Base-by-base conservation (phyloP, 2,113 vertebrate genomes). In the Pluvianellus socialis region DNA sequence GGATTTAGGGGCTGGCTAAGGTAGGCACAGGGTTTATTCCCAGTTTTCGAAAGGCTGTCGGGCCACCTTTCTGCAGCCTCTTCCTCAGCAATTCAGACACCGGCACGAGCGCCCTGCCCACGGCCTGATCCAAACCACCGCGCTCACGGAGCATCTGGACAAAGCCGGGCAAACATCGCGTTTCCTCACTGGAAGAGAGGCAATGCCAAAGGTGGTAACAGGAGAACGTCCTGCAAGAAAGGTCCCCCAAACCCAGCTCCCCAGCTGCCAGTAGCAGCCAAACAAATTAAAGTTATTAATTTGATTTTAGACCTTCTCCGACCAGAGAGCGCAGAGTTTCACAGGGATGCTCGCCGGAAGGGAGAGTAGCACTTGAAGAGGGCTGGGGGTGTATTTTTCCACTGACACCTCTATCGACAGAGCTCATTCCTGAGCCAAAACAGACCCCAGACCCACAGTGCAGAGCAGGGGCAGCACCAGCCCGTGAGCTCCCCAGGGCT, bases 91-190 rank as follows among this genome's bases (percentile, higher is more conserved):
- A 14, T 14, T 67, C 33, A 26, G 40, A 27, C 8, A 4, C n/a
- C 0, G 16, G n/a, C 33, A 47, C 2, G 0, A 68, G 45, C 3
- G 2, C 62, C 55, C 62, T 28, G 47, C 40, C 40, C 4, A 0
- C 2, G 44, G 13, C 13, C 70, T 13, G 45, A 65, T 35, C 55
- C 66, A 61, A 70, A 74, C 24, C 33, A 0, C 0, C 1, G 1
- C 21, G 1, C 18, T 11, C 53, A 10, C 6, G 0, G 21, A 85
- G 55, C 21, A 26, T 6, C 50, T 0, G 0, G 18, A n/a, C 13
- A 19, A 24, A 26, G 33, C 20, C 40, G 2, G 22, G 17, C n/a
- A 16, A 45, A 28, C 2, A 2, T 14, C 44, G 1, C 6, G 2
- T 58, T 32, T 17, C 56, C 26, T 49, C 3, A 1, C 0, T 56